A percentile compares a stretch with the other conserved stretches of the same genome.
These are phyloP conservation scores for Ispidina picta DNA, from an alignment of 2,797 vertebrate species.

Conservation along the genomic window DNA sequence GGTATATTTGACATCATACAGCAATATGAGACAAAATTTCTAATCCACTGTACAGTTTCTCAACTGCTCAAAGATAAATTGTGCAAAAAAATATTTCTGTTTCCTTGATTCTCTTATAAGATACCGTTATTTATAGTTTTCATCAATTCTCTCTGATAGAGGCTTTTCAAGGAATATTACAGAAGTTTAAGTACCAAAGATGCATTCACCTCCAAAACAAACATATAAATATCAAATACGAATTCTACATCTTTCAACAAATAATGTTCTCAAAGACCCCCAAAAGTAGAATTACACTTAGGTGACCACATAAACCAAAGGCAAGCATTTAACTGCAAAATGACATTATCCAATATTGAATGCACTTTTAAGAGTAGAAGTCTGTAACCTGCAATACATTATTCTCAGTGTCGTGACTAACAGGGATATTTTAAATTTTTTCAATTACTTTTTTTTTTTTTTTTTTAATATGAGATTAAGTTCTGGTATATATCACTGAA, in stretches of 20 bases:
- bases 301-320: conserved; percentile 32
- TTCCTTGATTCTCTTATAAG: background rate
- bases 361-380: conserved; percentile 40
- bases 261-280: background rate
- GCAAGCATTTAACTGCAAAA: conserved; percentile 49
- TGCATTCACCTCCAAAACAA: background rate
- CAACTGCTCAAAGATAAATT: background rate
- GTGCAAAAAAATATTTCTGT: background rate
- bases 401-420: background rate
- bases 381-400: background rate
- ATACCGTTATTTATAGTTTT: background rate
- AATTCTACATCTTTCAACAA: conserved; percentile 5
- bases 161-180: background rate
- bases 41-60: background rate
- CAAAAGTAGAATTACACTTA: background rate
- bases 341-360: conserved; percentile 41
- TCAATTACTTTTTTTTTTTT: background rate
- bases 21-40: background rate
- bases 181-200: background rate
- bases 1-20: background rate
- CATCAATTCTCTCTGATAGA: background rate
- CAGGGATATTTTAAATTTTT: background rate
- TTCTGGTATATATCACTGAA: background rate
- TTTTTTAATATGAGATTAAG: background rate
- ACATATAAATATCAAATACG: background rate